phyloP scores from a whole-genome alignment of 2,888 invertebrate species.

The Diarsia mendica region DNA sequence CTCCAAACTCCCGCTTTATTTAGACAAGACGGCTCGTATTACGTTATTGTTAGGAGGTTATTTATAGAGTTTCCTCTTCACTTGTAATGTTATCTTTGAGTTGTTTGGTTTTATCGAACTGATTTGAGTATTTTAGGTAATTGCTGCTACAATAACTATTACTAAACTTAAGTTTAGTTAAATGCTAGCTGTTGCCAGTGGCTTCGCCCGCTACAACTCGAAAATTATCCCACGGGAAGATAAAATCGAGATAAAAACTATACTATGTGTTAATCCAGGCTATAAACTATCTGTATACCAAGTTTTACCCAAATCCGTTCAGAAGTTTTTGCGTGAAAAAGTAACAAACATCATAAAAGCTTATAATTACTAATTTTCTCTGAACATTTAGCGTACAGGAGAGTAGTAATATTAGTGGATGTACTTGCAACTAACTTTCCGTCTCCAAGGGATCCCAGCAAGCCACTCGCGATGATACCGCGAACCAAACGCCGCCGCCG shows the following conservation, averaged over 20 bases:
- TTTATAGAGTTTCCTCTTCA: slow-evolving; percentile 55
- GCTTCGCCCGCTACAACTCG: too few species aligned
- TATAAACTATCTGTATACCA: too few species aligned
- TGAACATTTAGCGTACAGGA: background rate
- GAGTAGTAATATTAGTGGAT: slow-evolving; percentile 16
- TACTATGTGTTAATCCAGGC: too few species aligned
- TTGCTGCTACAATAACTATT: background rate
- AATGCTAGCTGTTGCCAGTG: too few species aligned
- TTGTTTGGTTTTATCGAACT: background rate
- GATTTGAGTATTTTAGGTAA: background rate
- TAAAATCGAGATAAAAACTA: too few species aligned
- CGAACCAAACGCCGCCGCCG: slow-evolving; percentile 65
- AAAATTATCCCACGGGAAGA: too few species aligned
- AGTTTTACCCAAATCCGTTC: too few species aligned
- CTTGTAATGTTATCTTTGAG: slow-evolving; percentile 11
- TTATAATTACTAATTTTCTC: too few species aligned
- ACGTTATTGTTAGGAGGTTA: slow-evolving; percentile 54
- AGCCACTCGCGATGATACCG: slow-evolving; percentile 58
- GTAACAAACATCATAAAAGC: too few species aligned
- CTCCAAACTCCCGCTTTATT: slow-evolving; percentile 69
- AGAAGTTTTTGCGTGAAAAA: too few species aligned
- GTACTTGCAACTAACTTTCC: slow-evolving; percentile 21
- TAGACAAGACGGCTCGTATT: slow-evolving; percentile 59
- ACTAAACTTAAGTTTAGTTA: background rate
- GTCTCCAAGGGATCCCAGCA: slow-evolving; percentile 42